Percentiles rank a stretch among this genome's conserved stretches.
phyloP scores from a whole-genome alignment of 1,140 invertebrate genomes.

The Atopsyche davidsoni region DNA sequence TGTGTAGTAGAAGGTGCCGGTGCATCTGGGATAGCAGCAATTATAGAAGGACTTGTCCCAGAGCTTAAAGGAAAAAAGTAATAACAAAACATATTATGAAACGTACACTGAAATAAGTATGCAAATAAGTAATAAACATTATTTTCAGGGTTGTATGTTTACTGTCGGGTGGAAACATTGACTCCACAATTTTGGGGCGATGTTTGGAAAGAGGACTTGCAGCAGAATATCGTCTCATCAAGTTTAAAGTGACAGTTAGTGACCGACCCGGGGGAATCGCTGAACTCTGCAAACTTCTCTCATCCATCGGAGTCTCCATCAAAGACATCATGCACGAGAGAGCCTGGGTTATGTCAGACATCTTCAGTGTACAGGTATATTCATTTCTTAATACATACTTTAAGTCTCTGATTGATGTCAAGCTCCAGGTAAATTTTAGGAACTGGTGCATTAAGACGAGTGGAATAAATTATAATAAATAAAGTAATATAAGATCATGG shows the following conservation, averaged over 20 bases:
- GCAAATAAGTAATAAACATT: too few relatives aligned
- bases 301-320: slow-evolving; percentile 76
- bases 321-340: slow-evolving; percentile 93
- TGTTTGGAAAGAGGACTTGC: slow-evolving; percentile 85
- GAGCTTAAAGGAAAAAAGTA: slow-evolving; percentile 84
- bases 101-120: background rate
- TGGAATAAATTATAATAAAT: background rate
- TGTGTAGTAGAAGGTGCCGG: slow-evolving; percentile 91
- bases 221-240: slow-evolving; percentile 78
- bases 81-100: slow-evolving; percentile 17
- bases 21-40: slow-evolving; percentile 79
- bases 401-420: background rate
- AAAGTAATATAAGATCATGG: too few relatives aligned
- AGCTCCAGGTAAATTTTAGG: background rate
- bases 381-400: slow-evolving; percentile 2
- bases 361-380: slow-evolving; percentile 72
- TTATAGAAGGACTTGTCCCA: slow-evolving; percentile 74
- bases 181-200: slow-evolving; percentile 82
- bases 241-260: slow-evolving; percentile 80
- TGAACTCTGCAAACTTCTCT: slow-evolving; percentile 72
- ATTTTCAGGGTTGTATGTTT: slow-evolving; percentile 68
- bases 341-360: slow-evolving; percentile 83
- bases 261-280: slow-evolving; percentile 84
- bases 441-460: background rate
- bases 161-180: slow-evolving; percentile 89